These are phyloP conservation scores for Synanceia verrucosa DNA, from an alignment of 2,797 vertebrate genomes.

Conservation along the genomic window DNA sequence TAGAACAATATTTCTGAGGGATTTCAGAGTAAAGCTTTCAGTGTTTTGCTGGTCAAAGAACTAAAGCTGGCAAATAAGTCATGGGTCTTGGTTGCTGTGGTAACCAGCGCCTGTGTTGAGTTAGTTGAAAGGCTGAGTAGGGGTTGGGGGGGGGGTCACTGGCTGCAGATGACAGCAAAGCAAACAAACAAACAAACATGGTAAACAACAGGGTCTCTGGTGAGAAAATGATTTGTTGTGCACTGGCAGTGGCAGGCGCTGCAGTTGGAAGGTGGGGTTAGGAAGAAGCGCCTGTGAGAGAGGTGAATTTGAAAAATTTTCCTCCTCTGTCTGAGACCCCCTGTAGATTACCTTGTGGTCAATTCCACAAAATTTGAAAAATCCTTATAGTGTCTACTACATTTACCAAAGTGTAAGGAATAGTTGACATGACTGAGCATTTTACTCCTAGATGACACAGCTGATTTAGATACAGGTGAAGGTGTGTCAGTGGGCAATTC, in stretches of 20 bases:
- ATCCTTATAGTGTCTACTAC: not conserved
- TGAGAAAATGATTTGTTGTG: slow-evolving; percentile 49
- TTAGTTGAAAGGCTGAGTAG: slow-evolving; percentile 46
- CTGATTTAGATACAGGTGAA: not conserved
- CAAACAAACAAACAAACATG: slow-evolving; percentile 67
- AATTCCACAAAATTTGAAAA: slow-evolving; percentile 13
- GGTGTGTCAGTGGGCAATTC: not conserved
- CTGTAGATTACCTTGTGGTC: not conserved
- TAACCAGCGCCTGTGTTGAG: slow-evolving; percentile 59
- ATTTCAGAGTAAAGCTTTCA: slow-evolving; percentile 16
- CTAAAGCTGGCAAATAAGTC: slow-evolving; percentile 58
- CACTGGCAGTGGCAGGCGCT: slow-evolving; percentile 3
- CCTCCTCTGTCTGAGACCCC: slow-evolving; percentile 7
- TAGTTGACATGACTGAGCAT: not conserved
- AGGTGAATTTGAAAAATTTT: slow-evolving; percentile 1
- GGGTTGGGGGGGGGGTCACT: slow-evolving; percentile 7
- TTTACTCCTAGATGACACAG: not conserved
- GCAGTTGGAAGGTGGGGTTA: slow-evolving; percentile 19
- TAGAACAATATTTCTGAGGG: not conserved
- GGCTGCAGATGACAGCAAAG: slow-evolving; percentile 55
- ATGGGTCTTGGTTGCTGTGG: slow-evolving; percentile 72
- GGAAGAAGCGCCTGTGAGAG: not conserved
- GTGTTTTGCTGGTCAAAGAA: slow-evolving; percentile 51
- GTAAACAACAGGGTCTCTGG: slow-evolving; percentile 51
- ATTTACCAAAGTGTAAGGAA: not conserved